Evolutionary conservation across 1,140 invertebrate genomes (phyloP), one percentile per base, ranked within the genome.

Genomic region (Drosophila serrata): DNA sequence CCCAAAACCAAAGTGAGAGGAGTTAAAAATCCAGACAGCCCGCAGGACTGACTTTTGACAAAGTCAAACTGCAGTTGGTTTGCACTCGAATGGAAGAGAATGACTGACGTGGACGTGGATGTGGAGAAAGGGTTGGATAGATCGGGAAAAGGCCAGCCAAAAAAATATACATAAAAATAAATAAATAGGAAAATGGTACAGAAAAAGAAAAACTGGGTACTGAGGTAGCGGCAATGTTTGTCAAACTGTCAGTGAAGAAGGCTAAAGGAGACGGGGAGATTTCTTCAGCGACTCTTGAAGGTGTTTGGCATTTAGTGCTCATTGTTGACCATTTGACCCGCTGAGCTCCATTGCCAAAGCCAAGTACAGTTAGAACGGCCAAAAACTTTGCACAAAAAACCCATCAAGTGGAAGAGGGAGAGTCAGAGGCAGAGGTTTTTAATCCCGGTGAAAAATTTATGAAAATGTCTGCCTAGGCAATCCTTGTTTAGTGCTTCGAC

Each of bases 371-470:
- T 87, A 76, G 79, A 86, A 86, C 51, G 62, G 45, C 33, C 27
- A 42, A 61, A 40, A 82, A 69, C 73, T 88, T 88, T 88, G 80
- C 80, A 87, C 80, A 87, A 87, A 88, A 87, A 88, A 80, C 76
- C 84, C 79, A 87, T 87, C 63, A 87, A 88, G 58, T 67, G 51
- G 62, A 27, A 63, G 39, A 48, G 24, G 13, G 48, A 4, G 11
- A 22, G 19, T 0, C 6, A 33, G 13, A 13, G 24, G 43, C 33
- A 65, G 65, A 53, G 65, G 80, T 51, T 65, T 56, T 56, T 57
- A 55, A 61, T 60, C 46, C 43, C 49, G 63, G 48, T 74, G 13
- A 22, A 53, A 22, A 53, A 87, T 87, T 87, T 87, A 87, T 87
- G 82, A 87, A 87, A 87, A 82, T 87, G 84, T 82, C 74, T 75